Percentiles rank a stretch among this genome's conserved stretches.
These are phyloP conservation scores for Heliconius nattereri DNA, from an alignment of 1,140 invertebrate species.

Conservation along the genomic window DNA sequence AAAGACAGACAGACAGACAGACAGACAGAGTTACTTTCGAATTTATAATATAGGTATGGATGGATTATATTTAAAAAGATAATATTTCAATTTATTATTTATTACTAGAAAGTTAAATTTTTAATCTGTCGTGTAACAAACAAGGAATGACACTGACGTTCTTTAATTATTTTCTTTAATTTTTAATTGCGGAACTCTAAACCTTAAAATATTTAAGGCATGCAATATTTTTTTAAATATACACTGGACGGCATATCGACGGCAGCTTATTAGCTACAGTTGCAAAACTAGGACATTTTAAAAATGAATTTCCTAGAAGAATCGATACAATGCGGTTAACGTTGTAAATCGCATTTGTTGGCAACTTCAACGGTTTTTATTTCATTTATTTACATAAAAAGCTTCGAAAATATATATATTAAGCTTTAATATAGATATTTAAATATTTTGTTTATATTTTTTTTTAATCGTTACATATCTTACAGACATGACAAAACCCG, in stretches of 20 bases:
- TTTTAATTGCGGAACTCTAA: neutral
- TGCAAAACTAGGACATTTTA: conserved; percentile 39
- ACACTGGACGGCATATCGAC: conserved; percentile 14
- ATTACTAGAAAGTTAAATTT: neutral
- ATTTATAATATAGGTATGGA: too few species aligned
- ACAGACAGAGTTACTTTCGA: too few species aligned
- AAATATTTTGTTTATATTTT: neutral
- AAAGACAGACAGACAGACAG: too few species aligned
- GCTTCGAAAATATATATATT: neutral
- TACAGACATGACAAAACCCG: too few species aligned
- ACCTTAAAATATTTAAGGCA: conserved; percentile 10
- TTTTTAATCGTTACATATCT: too few species aligned
- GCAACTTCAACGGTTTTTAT: conserved; percentile 23
- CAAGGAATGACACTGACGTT: neutral
- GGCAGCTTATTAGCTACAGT: conserved; percentile 30
- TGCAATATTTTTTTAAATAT: conserved; percentile 8
- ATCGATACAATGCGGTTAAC: conserved; percentile 38
- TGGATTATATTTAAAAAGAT: too few species aligned
- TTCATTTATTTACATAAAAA: neutral
- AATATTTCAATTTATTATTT: too few species aligned
- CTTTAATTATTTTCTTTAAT: neutral
- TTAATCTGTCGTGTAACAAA: neutral
- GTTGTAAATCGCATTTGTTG: conserved; percentile 34
- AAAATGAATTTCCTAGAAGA: conserved; percentile 41
- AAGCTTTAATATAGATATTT: neutral